Percentiles rank a stretch among this genome's conserved stretches.
These are phyloP conservation scores for Trematomus bernacchii DNA, from an alignment of 2,797 vertebrate genomes.

Conservation along the genomic window DNA sequence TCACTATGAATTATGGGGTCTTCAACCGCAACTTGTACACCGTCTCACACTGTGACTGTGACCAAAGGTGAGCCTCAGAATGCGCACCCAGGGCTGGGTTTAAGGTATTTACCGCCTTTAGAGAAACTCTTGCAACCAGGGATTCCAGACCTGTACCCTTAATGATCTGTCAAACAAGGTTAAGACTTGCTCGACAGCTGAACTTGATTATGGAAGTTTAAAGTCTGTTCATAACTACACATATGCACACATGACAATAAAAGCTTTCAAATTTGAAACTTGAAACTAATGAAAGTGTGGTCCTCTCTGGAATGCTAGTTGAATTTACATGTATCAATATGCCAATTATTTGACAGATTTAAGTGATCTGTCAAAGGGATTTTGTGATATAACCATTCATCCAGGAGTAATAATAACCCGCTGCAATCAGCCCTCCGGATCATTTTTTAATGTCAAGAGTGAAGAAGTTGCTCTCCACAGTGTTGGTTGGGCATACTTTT, in stretches of 20 bases:
- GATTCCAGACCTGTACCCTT: constrained; percentile 17
- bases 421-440: constrained; percentile 14
- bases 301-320: constrained; percentile 8
- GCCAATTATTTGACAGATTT: not conserved
- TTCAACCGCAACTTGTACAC: constrained; percentile 90
- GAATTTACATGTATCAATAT: constrained; percentile 4
- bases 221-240: not conserved
- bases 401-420: constrained; percentile 8
- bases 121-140: constrained; percentile 25
- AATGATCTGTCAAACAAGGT: constrained; percentile 4
- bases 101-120: constrained; percentile 18
- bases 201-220: not conserved
- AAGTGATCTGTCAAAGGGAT: not conserved
- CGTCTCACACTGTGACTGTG: constrained; percentile 92
- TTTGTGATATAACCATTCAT: constrained; percentile 2
- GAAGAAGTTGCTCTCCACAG: constrained; percentile 27
- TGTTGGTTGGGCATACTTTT: constrained; percentile 29
- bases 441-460: constrained; percentile 38
- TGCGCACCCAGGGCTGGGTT: not conserved
- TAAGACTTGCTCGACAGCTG: constrained; percentile 2
- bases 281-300: not conserved
- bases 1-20: constrained; percentile 87
- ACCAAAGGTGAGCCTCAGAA: constrained; percentile 80
- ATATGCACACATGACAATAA: no score
- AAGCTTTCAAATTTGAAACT: no score